These are phyloP conservation scores for Ridgeia piscesae DNA, from an alignment of 1,140 invertebrate genomes.

Conservation along the genomic window DNA sequence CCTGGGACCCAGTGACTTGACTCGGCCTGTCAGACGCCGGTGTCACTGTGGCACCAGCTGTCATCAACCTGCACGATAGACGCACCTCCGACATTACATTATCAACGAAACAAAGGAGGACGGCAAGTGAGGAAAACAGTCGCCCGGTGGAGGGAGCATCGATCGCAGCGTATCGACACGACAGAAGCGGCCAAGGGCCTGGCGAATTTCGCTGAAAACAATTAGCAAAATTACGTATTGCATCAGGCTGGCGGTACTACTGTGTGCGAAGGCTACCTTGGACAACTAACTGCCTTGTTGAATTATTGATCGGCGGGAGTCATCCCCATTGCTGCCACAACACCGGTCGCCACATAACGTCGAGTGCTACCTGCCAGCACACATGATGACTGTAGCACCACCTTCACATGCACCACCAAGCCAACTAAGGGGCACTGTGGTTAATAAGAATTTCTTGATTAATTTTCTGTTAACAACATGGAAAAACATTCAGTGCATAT, in stretches of 20 bases:
- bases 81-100: background rate
- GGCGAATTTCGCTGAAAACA: background rate
- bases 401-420: background rate
- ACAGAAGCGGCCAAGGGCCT: background rate
- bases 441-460: no score
- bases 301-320: background rate
- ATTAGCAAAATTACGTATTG: conserved; percentile 1
- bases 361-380: background rate
- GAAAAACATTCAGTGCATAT: no score
- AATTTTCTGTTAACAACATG: no score
- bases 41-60: background rate
- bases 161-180: background rate
- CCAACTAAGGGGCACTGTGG: background rate
- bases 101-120: background rate
- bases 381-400: background rate
- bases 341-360: background rate
- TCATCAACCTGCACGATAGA: background rate
- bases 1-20: no score
- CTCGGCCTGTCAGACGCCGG: no score
- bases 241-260: background rate
- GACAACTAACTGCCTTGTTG: background rate
- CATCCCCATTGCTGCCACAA: background rate
- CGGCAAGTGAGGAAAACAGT: background rate
- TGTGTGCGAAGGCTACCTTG: background rate
- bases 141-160: background rate